phyloP scores from a whole-genome alignment of 2,113 vertebrate genomes.

The Prionailurus bengalensis region DNA sequence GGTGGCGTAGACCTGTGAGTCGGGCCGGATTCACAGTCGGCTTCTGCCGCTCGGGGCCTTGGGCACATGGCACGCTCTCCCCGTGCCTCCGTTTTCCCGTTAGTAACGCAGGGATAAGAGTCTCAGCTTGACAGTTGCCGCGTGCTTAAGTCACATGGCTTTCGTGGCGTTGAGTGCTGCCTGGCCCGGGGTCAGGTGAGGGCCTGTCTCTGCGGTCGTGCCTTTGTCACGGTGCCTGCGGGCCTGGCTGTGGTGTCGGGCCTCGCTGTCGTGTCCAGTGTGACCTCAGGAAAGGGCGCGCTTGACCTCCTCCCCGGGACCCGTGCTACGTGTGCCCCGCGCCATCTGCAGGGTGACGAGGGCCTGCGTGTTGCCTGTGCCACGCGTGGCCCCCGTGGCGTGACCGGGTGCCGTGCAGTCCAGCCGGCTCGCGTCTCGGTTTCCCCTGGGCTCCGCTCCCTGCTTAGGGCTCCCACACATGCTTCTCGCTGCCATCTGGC shows the following conservation, averaged over 20 bases:
- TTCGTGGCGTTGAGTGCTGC: rapidly evolving
- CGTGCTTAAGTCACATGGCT: rapidly evolving
- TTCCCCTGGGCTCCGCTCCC: background rate
- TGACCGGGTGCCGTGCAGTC: background rate
- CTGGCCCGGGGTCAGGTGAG: background rate
- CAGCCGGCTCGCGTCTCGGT: no score
- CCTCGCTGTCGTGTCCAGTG: rapidly evolving
- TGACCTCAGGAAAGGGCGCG: rapidly evolving
- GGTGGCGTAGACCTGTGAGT: rapidly evolving
- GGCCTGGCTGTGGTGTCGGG: background rate
- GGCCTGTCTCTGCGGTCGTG: background rate
- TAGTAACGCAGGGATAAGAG: background rate
- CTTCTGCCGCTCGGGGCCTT: background rate
- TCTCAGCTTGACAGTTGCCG: background rate
- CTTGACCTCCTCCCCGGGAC: background rate
- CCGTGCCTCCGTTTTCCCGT: background rate
- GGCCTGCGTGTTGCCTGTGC: background rate
- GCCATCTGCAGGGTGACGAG: rapidly evolving
- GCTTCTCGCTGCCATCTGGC: rapidly evolving
- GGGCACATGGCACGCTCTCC: background rate
- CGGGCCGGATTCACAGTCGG: background rate
- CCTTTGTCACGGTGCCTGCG: rapidly evolving
- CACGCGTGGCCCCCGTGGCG: background rate
- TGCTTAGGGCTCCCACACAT: background rate
- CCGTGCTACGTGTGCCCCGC: rapidly evolving